Base-by-base conservation (phyloP, 2,888 invertebrate species). In the Drosophila tripunctata region DNA sequence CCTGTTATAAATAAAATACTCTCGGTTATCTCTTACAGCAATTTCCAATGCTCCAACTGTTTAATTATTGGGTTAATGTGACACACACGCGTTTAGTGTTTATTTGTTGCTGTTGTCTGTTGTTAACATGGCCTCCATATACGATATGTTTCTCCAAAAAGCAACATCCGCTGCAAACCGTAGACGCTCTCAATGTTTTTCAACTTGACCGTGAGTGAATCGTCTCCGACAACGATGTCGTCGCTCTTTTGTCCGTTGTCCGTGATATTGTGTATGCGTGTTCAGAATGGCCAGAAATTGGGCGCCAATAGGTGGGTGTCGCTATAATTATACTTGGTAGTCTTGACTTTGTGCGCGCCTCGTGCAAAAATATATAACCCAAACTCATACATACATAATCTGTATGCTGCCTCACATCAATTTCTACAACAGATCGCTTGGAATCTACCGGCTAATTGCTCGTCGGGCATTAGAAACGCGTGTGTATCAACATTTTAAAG, bases 301-400 rank as follows among this genome's bases (percentile, higher is more conserved):
- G 87, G 81, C 88, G 88, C 88, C 87, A 67, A 86, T 88, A 88
- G 87, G 83, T 88, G 88, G 88, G 83, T 88, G 83, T 83, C 84
- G 84, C 87, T 83, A 83, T 86, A 86, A 88, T 86, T 86, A 75
- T 75, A 75, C 55, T 36, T 33, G 75, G 81, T 30, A 77, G 84
- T 84, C 81, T 87, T 87, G 78, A 88, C 73, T 87, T 84, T 78
- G 88, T 84, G 88, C 82, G 87, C 88, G 75, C 88, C 84, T 84
- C 80, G 85, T 84, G 84, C 87, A 88, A 88, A 83, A 82, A 63
- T 48, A 57, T 70, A 56, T 71, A 65, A 40, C 36, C 41, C 30
- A 36, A 40, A 54, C 35, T 41, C 36, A 54, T 50, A 60, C 43
- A 35, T 19, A 56, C 15, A 71, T 33, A 48, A 7, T 12, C 17